Conservation (phyloP, 2,113 vertebrate species). For the Ellobius talpinus region DNA sequence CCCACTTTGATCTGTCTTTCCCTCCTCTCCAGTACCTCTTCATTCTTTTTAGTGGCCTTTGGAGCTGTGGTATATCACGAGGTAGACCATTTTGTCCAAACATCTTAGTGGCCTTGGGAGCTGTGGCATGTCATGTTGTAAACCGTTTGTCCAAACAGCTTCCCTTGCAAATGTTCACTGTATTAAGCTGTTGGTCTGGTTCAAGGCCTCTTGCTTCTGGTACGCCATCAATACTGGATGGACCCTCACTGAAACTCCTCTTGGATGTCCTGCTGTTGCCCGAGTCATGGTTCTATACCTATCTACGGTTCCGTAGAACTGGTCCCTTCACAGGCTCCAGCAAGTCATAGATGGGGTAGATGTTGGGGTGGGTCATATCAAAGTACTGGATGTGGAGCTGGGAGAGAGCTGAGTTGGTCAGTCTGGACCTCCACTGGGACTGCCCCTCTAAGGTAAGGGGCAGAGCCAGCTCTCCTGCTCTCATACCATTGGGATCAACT, state of each 20-base stretch:
- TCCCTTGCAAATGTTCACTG: too few species aligned
- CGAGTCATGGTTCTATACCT: neutral
- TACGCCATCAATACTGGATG: too few species aligned
- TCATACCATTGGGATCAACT: neutral
- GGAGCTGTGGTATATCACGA: neutral
- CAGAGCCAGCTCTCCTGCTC: neutral
- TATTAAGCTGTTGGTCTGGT: too few species aligned
- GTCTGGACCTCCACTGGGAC: neutral
- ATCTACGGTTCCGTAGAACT: neutral
- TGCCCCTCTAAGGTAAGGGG: neutral
- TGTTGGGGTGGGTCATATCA: neutral
- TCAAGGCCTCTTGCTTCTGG: too few species aligned
- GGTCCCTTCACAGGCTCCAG: neutral
- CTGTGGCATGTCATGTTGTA: neutral
- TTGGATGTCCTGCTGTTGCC: too few species aligned
- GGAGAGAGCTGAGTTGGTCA: neutral
- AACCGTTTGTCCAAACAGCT: neutral
- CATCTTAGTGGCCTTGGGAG: neutral
- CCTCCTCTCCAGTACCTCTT: neutral
- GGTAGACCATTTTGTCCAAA: neutral
- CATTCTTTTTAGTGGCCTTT: neutral
- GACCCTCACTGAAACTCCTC: too few species aligned
- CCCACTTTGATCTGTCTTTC: neutral
- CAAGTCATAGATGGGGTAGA: neutral
- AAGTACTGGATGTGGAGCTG: neutral